Conservation (phyloP, 2,888 invertebrate species). For the Mesorhabditis spiculigera region DNA sequence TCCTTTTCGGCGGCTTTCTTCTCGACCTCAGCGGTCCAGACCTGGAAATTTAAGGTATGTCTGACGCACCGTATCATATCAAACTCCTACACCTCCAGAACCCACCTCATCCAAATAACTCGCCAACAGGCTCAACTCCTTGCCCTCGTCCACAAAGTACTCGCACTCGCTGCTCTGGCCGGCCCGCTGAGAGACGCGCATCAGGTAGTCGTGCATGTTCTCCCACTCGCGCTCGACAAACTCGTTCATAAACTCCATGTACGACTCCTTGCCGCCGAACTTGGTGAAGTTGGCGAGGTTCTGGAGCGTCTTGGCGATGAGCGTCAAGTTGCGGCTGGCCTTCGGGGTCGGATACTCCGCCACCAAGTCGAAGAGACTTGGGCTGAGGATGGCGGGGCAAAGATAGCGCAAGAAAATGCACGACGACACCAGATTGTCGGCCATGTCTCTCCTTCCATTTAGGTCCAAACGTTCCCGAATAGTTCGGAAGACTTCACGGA, state of each 20-base stretch:
- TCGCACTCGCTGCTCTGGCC: neutral
- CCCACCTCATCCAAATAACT: constrained; percentile 49
- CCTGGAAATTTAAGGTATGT: neutral
- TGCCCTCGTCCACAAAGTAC: constrained; percentile 50
- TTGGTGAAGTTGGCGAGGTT: constrained; percentile 90
- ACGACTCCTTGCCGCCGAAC: constrained; percentile 90
- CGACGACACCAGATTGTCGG: constrained; percentile 87
- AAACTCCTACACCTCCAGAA: too few relatives aligned
- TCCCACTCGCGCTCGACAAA: constrained; percentile 80
- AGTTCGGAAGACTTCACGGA: constrained; percentile 76
- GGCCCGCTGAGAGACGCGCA: constrained; percentile 70
- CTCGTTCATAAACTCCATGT: constrained; percentile 92
- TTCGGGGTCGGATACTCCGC: constrained; percentile 85
- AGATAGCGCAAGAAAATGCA: constrained; percentile 89
- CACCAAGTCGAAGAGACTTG: constrained; percentile 52
- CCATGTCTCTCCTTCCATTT: constrained; percentile 72
- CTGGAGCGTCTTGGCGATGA: constrained; percentile 90
- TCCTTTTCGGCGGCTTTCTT: constrained; percentile 24
- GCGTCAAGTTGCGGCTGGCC: constrained; percentile 82
- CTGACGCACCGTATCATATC: too few relatives aligned
- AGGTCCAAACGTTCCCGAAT: constrained; percentile 75
- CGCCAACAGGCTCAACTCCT: constrained; percentile 51
- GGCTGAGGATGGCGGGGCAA: constrained; percentile 77
- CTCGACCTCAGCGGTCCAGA: constrained; percentile 28
- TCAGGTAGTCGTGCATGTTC: constrained; percentile 80